Evolutionary conservation across 35 echinoderm and acorn worm genomes (phyloP).

Genomic region (Nesometra sesokonis): DNA sequence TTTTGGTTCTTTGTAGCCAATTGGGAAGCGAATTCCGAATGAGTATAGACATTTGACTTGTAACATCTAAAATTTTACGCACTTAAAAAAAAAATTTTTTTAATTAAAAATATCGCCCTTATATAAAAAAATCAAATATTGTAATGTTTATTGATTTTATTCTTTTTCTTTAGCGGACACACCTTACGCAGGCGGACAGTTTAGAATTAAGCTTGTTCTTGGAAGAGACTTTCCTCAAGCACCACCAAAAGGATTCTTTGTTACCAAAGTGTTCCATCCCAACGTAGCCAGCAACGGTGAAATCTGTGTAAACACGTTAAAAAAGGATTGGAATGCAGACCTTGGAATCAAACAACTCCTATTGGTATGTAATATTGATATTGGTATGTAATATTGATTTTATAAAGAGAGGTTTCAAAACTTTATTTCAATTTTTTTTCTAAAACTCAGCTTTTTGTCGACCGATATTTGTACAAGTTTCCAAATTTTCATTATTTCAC

Average conservation of each 20-base stretch:
- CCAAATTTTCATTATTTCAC: too few species aligned
- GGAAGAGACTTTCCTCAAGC: slow-evolving; percentile 80
- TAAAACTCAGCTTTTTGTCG: too few species aligned
- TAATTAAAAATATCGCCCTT: not conserved
- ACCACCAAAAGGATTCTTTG: slow-evolving; percentile 92
- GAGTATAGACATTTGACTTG: too few species aligned
- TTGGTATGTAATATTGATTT: too few species aligned
- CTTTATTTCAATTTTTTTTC: too few species aligned
- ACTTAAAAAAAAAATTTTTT: not conserved
- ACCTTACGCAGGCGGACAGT: slow-evolving; percentile 81
- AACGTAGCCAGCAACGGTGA: slow-evolving; percentile 96
- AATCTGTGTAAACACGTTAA: slow-evolving; percentile 98
- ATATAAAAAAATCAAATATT: too few species aligned
- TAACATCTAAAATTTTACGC: too few species aligned
- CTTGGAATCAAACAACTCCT: slow-evolving; percentile 91
- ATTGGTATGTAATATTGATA: slow-evolving; percentile 43
- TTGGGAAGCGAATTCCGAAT: too few species aligned
- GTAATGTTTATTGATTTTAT: not conserved
- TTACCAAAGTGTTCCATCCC: slow-evolving; percentile 98
- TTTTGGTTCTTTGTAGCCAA: too few species aligned
- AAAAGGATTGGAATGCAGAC: slow-evolving; percentile 93
- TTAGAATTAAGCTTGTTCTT: slow-evolving; percentile 84
- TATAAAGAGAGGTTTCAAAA: too few species aligned
- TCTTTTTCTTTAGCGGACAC: slow-evolving; percentile 66
- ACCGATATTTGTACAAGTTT: too few species aligned